These are phyloP conservation scores for Meloidogyne hapla DNA, from an alignment of 1,140 invertebrate genomes.

Conservation along the genomic window DNA sequence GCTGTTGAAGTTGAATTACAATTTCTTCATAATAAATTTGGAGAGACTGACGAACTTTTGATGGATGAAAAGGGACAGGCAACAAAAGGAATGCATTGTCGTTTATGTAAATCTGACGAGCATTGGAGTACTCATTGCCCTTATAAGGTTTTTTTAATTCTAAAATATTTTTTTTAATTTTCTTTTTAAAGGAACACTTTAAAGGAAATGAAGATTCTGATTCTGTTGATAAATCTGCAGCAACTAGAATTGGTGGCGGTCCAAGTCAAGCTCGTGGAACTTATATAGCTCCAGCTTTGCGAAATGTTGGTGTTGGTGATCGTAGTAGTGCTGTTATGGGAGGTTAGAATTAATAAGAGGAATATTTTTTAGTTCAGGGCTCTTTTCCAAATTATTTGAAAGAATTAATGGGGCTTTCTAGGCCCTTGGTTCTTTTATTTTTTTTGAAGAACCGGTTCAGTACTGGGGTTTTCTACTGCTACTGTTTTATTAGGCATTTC, in stretches of 20 bases:
- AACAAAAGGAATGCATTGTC: constrained; percentile 52
- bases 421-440: no score
- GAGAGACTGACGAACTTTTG: constrained; percentile 51
- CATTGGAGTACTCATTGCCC: constrained; percentile 61
- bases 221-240: constrained; percentile 29
- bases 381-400: no score
- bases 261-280: constrained; percentile 16
- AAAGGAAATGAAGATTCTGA: constrained; percentile 42
- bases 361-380: no score
- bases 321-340: neutral
- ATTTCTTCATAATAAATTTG: constrained; percentile 65
- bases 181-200: constrained; percentile 49
- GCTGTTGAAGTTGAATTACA: constrained; percentile 93
- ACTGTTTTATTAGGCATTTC: no score
- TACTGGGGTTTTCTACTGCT: no score
- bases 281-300: constrained; percentile 52
- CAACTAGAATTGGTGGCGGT: neutral
- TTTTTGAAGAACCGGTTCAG: no score
- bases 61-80: constrained; percentile 26
- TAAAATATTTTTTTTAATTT: constrained; percentile 21
- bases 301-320: constrained; percentile 28
- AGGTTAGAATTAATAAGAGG: neutral
- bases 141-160: constrained; percentile 52
- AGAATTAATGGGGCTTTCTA: no score
- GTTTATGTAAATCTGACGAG: constrained; percentile 62